Evolutionary conservation across 2,888 invertebrate species (phyloP).

Genomic region (Sarcophaga caerulescens): DNA sequence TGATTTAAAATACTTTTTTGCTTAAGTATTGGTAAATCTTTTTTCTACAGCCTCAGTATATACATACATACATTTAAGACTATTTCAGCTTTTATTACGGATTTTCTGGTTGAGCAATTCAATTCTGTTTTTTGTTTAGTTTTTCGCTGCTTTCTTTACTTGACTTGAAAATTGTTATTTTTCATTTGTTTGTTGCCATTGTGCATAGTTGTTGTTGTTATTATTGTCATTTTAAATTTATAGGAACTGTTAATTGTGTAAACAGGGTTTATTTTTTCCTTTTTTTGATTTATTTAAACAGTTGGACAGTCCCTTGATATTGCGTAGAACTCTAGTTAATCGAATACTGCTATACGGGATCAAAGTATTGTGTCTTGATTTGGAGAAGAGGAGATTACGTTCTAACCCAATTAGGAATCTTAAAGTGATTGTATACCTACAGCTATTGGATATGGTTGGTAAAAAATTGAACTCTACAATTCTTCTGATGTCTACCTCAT

Average conservation of each 20-base stretch:
- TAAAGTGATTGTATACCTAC: too few species aligned
- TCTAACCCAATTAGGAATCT: too few species aligned
- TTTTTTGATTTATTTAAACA: slow-evolving; percentile 39
- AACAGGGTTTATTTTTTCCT: not conserved
- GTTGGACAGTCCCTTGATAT: not conserved
- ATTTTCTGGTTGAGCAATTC: slow-evolving; percentile 53
- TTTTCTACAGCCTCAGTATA: not conserved
- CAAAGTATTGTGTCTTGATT: too few species aligned
- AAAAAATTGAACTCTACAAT: too few species aligned
- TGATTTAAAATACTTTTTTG: slow-evolving; percentile 40
- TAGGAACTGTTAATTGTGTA: slow-evolving; percentile 17
- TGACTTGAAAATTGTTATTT: slow-evolving; percentile 9
- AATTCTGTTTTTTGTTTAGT: not conserved
- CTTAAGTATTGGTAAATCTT: slow-evolving; percentile 38
- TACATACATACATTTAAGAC: slow-evolving; percentile 10
- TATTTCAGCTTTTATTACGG: slow-evolving; percentile 47
- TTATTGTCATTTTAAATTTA: slow-evolving; percentile 27
- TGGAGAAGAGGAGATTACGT: too few species aligned
- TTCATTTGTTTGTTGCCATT: slow-evolving; percentile 2
- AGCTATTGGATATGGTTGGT: too few species aligned
- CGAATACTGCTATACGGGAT: too few species aligned
- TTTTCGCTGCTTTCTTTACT: not conserved
- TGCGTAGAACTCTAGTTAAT: too few species aligned
- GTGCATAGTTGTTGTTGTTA: not conserved
- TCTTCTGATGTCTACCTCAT: too few species aligned